Conservation (phyloP, 1,140 invertebrate species). For the Neotoxoptera formosana region DNA sequence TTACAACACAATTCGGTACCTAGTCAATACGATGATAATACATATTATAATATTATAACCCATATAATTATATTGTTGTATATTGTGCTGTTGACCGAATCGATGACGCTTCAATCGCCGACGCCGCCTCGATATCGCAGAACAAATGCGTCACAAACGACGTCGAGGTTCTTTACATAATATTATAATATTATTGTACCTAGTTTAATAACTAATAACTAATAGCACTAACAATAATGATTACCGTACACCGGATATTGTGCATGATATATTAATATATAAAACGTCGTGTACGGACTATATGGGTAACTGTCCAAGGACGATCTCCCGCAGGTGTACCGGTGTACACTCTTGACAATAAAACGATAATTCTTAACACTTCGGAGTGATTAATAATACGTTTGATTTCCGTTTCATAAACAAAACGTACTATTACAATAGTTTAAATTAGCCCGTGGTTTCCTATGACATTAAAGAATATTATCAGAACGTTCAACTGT, state of each 20-base stretch:
- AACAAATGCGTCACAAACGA: background rate
- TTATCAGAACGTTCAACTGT: background rate
- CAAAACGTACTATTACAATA: background rate
- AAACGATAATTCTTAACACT: background rate
- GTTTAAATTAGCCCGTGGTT: background rate
- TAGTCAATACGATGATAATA: background rate
- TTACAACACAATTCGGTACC: background rate
- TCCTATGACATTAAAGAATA: background rate
- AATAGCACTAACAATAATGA: background rate
- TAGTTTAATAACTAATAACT: background rate
- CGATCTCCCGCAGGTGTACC: background rate
- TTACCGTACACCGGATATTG: background rate
- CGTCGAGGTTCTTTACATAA: background rate
- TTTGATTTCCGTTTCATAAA: background rate
- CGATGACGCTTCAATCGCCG: background rate
- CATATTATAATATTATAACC: background rate
- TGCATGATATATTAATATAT: background rate
- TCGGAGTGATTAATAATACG: background rate
- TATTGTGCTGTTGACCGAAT: background rate
- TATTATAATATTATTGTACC: background rate
- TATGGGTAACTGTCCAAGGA: background rate
- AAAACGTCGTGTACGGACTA: background rate
- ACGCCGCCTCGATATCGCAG: background rate
- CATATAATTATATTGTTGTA: background rate
- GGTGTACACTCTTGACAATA: background rate